Evolutionary conservation across 1,140 invertebrate genomes (phyloP), one percentile per base, ranked within the genome.

Genomic region (Mactra quadrangularis): DNA sequence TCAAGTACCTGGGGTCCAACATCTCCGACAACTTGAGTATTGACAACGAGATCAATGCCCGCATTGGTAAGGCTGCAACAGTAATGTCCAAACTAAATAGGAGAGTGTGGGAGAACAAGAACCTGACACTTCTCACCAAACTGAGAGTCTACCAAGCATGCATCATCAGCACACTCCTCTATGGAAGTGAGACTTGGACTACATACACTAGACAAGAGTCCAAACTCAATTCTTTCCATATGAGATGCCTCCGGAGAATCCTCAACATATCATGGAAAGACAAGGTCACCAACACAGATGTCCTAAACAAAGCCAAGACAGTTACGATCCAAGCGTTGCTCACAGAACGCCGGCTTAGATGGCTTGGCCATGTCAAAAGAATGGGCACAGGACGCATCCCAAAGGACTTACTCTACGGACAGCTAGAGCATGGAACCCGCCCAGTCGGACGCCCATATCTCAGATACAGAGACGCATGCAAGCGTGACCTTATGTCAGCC

Each of bases 1-100:
- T 86, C 68, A 59, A 53, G 22, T 87, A 82, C 59, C 62, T 85
- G 0, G 83, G 83, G 0, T 85, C 71, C 17, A 78, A 83, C 11
- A 45, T 59, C 33, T 11, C 70, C 1, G 60, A 74, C 57, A 85
- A 25, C 55, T 66, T 85, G 22, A 74, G 71, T 1, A 55, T 85
- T 38, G 72, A 87, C 38, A 45, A 31, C 0, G 86, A 87, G 33
- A 60, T 87, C 33, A 72, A 74, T 68, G 77, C 41, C 22, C 25
- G 29, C 25, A 33, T 33, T 33, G 25, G 27, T 38, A 64, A 57
- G 25, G 53, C 53, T 11, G 7, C 53, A 22, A 27, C 22, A 13
- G 22, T n/a, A 7, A 7, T 22, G 7, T 9, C 53, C 53, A 57
- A 57, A 22, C 53, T 76, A 13, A n/a, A 6, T 17, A 57, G 0